These are phyloP conservation scores for Ctenomys sociabilis DNA, from an alignment of 2,113 vertebrate genomes.

Conservation along the genomic window DNA sequence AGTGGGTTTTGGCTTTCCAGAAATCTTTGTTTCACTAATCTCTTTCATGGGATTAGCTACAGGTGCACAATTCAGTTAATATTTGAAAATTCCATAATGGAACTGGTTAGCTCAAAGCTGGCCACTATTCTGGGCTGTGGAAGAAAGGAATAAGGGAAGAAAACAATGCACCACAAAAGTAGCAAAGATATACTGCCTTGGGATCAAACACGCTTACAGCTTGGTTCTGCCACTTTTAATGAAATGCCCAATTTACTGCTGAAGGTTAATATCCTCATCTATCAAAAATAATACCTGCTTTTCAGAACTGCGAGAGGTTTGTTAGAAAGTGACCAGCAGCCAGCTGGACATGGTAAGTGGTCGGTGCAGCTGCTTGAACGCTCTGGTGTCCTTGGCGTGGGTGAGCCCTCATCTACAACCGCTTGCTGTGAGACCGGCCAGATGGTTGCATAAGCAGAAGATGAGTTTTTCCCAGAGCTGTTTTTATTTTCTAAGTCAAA, in stretches of 20 bases:
- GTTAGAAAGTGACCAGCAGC: background rate
- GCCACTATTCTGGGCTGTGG: background rate
- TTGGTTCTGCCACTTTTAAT: background rate
- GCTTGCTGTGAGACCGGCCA: background rate
- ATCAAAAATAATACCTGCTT: background rate
- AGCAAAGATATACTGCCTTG: background rate
- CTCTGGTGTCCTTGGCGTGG: background rate
- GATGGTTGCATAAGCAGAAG: background rate
- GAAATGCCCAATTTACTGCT: background rate
- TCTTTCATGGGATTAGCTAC: background rate
- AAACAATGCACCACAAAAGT: background rate
- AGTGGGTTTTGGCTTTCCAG: background rate
- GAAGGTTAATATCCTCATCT: background rate
- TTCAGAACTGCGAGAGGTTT: background rate
- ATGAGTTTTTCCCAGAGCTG: background rate
- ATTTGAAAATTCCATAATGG: background rate
- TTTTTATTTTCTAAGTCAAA: slow-evolving; percentile 28
- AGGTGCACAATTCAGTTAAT: background rate
- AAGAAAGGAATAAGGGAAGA: background rate
- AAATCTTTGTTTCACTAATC: slow-evolving; percentile 22
- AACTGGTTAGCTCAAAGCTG: background rate
- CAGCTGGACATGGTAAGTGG: background rate
- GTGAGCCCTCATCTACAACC: background rate
- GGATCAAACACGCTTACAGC: background rate
- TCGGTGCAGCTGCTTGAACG: background rate